These are phyloP conservation scores for Nomada hirtipes DNA, from an alignment of 2,888 invertebrate species.

Conservation along the genomic window DNA sequence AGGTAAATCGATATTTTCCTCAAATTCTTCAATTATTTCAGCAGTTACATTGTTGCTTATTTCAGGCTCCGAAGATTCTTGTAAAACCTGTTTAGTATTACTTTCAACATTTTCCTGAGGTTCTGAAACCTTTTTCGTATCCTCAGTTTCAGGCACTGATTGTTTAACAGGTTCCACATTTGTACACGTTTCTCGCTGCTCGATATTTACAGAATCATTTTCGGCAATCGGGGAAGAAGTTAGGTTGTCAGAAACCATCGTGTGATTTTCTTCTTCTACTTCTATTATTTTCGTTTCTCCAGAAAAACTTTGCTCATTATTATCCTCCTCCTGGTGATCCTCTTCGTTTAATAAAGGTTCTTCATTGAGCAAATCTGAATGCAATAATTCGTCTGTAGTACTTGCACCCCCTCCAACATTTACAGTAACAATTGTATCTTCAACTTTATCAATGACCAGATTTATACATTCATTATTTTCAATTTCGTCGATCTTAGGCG, in stretches of 20 bases:
- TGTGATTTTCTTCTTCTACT: not conserved
- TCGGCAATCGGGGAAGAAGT: not conserved
- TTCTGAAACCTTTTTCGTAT: not conserved
- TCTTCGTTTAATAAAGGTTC: not conserved
- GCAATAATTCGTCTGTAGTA: not conserved
- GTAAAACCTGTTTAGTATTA: not conserved
- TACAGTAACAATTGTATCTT: not conserved
- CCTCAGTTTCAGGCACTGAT: not conserved
- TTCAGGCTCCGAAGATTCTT: conserved; percentile 14
- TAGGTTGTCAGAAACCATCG: not conserved
- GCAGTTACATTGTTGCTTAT: not conserved
- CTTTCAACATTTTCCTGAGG: not conserved
- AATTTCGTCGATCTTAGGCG: not conserved
- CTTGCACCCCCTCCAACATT: not conserved
- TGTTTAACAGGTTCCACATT: not conserved
- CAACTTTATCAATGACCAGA: not conserved
- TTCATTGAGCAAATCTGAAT: conserved; percentile 5
- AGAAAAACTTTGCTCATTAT: not conserved
- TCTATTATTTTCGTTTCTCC: not conserved
- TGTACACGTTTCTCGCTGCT: not conserved
- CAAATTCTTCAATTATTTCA: not conserved
- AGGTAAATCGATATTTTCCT: not conserved
- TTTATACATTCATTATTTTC: not conserved
- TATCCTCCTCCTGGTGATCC: not conserved
- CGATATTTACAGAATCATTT: not conserved